Evolutionary conservation across 2,113 vertebrate genomes (phyloP), one percentile per base, ranked within the genome.

Genomic region (Dasyprocta punctata): DNA sequence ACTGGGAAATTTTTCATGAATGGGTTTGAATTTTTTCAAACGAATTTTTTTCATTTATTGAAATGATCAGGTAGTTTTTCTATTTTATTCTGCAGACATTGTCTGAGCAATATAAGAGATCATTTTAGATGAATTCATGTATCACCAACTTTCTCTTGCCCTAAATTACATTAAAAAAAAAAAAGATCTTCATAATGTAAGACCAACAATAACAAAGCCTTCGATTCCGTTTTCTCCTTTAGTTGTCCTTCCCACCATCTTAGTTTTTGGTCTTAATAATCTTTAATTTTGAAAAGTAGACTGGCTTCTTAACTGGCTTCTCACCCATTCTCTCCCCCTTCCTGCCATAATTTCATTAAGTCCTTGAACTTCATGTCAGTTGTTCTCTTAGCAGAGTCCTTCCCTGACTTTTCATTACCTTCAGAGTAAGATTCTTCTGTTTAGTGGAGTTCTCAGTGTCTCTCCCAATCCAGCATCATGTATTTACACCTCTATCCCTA

Each of bases 1-100:
- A 65, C 60, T 73, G 30, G 80, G 44, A 73, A 16, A 60, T 60
- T 73, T 86, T 81, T 26, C 7, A 44, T 36, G 19, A 84, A 61
- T 82, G 30, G 12, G 17, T 93, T 89, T 82, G 33, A 86, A 86
- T 86, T 92, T 78, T 96, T 52, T 91, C 58, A 88, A 38, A 89
- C 47, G 36, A n/a, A n/a, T 33, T 91, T 83, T 65, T 47, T 63
- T 49, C 30, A n/a, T 85, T 38, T 92, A 20, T 90, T 86, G 81
- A 88, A 49, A 47, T 77, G 52, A 75, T 94, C 36, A 49, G 88
- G 24, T 3, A 5, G 33, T 91, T 95, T 96, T 92, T 89, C 28
- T 88, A 0, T 47, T 91, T 89, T 92, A 86, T 85, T 90, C 58
- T 94, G 22, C 10, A 92, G 65, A 54, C 12, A 86, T 28, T 12